A percentile compares a stretch with the other conserved stretches of the same genome.
phyloP scores from a whole-genome alignment of 2,113 vertebrate genomes.

The Erinaceus europaeus region DNA sequence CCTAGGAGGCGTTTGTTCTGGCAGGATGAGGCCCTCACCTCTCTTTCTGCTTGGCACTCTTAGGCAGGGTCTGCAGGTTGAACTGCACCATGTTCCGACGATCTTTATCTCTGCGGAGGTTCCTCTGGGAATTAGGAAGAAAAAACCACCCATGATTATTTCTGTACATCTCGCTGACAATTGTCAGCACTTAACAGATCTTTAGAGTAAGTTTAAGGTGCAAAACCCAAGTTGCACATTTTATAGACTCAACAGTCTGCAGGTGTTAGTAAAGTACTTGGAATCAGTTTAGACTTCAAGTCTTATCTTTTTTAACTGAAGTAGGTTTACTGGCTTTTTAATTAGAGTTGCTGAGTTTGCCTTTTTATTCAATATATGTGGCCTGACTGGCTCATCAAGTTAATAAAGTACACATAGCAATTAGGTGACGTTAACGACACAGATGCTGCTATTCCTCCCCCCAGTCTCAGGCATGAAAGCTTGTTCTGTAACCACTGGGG shows the following conservation, averaged over 20 bases:
- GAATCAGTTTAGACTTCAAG: neutral
- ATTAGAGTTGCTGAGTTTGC: neutral
- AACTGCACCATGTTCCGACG: slow-evolving; percentile 96
- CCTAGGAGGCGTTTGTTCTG: too few relatives aligned
- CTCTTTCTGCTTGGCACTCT: slow-evolving; percentile 99
- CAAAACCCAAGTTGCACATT: neutral
- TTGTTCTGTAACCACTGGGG: too few relatives aligned
- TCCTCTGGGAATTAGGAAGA: slow-evolving; percentile 84
- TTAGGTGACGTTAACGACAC: neutral
- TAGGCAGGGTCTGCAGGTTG: slow-evolving; percentile 97
- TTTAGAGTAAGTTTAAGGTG: neutral
- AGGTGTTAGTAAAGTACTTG: neutral
- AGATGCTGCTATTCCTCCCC: too few relatives aligned
- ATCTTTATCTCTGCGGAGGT: slow-evolving; percentile 97
- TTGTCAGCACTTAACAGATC: neutral
- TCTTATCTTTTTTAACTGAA: neutral
- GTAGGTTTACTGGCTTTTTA: neutral
- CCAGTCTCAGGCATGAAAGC: too few relatives aligned
- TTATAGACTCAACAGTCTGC: neutral
- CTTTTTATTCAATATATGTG: neutral
- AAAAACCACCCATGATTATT: neutral
- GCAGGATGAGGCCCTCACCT: too few relatives aligned
- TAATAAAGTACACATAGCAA: slow-evolving; percentile 17
- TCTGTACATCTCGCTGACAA: neutral
- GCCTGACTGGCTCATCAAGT: neutral